Conservation (phyloP, 2,888 invertebrate genomes). For the Trichopria drosophilae region DNA sequence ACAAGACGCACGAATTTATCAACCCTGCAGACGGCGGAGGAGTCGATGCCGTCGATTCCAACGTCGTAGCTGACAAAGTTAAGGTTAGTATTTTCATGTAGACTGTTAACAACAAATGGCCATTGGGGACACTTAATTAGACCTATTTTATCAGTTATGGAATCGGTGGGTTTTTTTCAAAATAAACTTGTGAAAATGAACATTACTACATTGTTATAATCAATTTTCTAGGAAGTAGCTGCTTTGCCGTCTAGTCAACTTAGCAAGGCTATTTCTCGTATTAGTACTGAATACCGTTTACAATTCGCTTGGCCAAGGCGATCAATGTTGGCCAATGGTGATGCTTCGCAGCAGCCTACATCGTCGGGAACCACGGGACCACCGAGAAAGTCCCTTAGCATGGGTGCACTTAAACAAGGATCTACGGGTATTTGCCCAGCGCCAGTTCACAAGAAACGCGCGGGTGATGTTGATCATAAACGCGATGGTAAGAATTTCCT, state of each 20-base stretch:
- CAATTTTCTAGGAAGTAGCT: too few relatives aligned
- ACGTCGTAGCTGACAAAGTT: conserved; percentile 67
- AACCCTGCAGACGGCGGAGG: conserved; percentile 63
- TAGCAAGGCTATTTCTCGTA: conserved; percentile 72
- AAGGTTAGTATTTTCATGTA: conserved; percentile 62
- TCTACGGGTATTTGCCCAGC: conserved; percentile 59
- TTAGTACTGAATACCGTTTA: conserved; percentile 84
- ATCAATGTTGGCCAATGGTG: conserved; percentile 63
- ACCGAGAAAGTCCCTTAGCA: conserved; percentile 83
- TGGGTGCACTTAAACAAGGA: conserved; percentile 77
- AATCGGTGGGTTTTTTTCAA: too few relatives aligned
- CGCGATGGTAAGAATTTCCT: conserved; percentile 48
- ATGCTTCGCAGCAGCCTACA: conserved; percentile 54
- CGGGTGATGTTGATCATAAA: conserved; percentile 67
- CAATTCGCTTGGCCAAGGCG: conserved; percentile 86
- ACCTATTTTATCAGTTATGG: too few relatives aligned
- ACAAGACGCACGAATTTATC: conserved; percentile 83
- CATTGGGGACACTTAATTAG: too few relatives aligned
- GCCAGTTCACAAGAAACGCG: conserved; percentile 71
- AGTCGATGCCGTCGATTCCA: conserved; percentile 65
- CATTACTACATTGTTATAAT: too few relatives aligned
- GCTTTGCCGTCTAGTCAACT: conserved; percentile 64
- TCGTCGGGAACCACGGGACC: conserved; percentile 26
- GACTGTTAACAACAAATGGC: too few relatives aligned
- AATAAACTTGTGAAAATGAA: too few relatives aligned